Conservation (phyloP, 2,113 vertebrate genomes). For the Poeciliopsis turrubarensis region DNA sequence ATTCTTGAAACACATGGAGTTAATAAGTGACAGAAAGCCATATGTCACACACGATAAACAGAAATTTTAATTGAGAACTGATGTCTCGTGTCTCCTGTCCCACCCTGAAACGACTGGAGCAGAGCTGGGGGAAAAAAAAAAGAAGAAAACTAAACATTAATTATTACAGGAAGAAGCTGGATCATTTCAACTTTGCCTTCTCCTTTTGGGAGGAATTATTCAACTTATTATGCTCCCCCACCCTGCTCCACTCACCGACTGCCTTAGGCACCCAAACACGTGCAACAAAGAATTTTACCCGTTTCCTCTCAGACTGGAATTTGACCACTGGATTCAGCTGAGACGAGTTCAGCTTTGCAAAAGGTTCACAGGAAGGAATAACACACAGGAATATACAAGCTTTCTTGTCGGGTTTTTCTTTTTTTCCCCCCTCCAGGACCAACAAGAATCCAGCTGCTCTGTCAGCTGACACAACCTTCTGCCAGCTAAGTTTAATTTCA, state of each 20-base stretch:
- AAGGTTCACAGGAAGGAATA: slow-evolving; percentile 24
- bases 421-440: slow-evolving; percentile 11
- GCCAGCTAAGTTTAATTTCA: slow-evolving; percentile 49
- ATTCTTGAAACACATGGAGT: slow-evolving; percentile 61
- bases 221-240: slow-evolving; percentile 46
- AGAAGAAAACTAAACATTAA: not conserved
- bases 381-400: slow-evolving; percentile 7
- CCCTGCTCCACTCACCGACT: slow-evolving; percentile 39
- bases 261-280: slow-evolving; percentile 55
- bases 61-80: slow-evolving; percentile 64
- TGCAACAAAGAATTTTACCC: slow-evolving; percentile 51
- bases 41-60: slow-evolving; percentile 51
- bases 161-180: slow-evolving; percentile 28
- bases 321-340: slow-evolving; percentile 37
- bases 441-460: slow-evolving; percentile 18
- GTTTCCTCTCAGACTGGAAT: slow-evolving; percentile 64
- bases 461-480: slow-evolving; percentile 66
- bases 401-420: slow-evolving; percentile 4
- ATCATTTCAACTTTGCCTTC: slow-evolving; percentile 36
- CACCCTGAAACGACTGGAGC: slow-evolving; percentile 12
- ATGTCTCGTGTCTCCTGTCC: slow-evolving; percentile 47
- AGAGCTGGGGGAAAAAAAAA: slow-evolving; percentile 10
- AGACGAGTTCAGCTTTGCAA: slow-evolving; percentile 12
- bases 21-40: slow-evolving; percentile 46
- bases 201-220: slow-evolving; percentile 31